Percentiles rank a stretch among this genome's conserved stretches.
Evolutionary conservation across 1,140 invertebrate species (phyloP).

Genomic region (Ruditapes philippinarum): DNA sequence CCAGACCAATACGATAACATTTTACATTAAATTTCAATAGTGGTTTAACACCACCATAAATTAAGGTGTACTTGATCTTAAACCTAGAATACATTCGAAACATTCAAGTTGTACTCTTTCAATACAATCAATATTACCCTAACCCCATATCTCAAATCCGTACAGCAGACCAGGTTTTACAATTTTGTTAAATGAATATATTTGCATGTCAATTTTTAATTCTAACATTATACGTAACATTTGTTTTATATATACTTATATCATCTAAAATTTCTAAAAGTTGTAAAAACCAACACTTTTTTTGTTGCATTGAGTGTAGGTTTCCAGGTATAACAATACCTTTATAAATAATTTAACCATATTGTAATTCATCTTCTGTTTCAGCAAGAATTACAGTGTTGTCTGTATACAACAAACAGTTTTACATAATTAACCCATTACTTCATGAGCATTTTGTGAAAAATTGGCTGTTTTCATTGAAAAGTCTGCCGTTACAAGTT

Average conservation of each 20-base stretch:
- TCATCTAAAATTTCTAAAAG: neutral
- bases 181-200: conserved; percentile 48
- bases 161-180: conserved; percentile 53
- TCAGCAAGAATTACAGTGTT: conserved; percentile 30
- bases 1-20: conserved; percentile 6
- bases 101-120: conserved; percentile 26
- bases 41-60: conserved; percentile 18
- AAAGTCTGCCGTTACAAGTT: too few relatives aligned
- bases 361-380: neutral
- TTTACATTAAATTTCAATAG: conserved; percentile 12
- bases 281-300: conserved; percentile 45
- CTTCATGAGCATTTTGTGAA: too few relatives aligned
- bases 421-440: neutral
- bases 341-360: neutral
- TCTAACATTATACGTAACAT: neutral
- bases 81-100: neutral
- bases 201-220: neutral
- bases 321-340: neutral
- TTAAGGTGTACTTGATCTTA: neutral
- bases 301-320: conserved; percentile 12
- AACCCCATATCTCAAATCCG: conserved; percentile 45
- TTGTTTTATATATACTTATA: conserved; percentile 8
- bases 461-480: too few relatives aligned
- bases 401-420: conserved; percentile 47
- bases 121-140: conserved; percentile 8